Evolutionary conservation across 2,113 vertebrate species (phyloP), one percentile per base, ranked within the genome.

Genomic region (Oenanthe melanoleuca): DNA sequence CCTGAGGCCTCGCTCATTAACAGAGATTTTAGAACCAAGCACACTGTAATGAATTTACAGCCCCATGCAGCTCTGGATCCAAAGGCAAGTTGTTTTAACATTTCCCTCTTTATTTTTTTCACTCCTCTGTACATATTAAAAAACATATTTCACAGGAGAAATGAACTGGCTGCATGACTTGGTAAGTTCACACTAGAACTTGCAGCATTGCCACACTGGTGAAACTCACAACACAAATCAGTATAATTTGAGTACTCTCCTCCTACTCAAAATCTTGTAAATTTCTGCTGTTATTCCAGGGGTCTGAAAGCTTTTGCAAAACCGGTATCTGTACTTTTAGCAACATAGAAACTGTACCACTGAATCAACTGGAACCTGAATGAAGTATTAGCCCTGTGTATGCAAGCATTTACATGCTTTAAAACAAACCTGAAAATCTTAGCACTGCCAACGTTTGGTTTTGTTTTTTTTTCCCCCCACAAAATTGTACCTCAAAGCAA

Each of bases 251-350:
- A 78, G 34, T 52, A 50, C 11, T 17, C 18, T 72, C 21, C n/a
- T 57, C 29, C 42, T 24, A 61, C 4, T 86, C 50, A 7, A 28
- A 11, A n/a, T 50, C 63, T 63, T 61, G 1, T 33, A 42, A 55
- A 56, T 42, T 31, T 0, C 0, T 34, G 31, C n/a, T 59, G 14
- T 34, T 57, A 52, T 53, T 22, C 13, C 8, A 67, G 21, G 31
- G 12, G 23, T 37, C 33, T 1, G 3, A 63, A 69, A 75, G 57
- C 28, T 72, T 75, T 81, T 59, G 16, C 0, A 0, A 69, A 74
- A 40, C 15, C 63, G 22, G 0, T 15, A 15, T 21, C 34, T 21
- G 1, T n/a, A 50, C 6, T 49, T 77, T 72, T 79, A 38, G 21
- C 28, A 70, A 69, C 20, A 40, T 12, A 88, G 52, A 59, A 70